These are phyloP conservation scores for Cheilosia vulpina DNA, from an alignment of 2,888 invertebrate species.

Conservation along the genomic window DNA sequence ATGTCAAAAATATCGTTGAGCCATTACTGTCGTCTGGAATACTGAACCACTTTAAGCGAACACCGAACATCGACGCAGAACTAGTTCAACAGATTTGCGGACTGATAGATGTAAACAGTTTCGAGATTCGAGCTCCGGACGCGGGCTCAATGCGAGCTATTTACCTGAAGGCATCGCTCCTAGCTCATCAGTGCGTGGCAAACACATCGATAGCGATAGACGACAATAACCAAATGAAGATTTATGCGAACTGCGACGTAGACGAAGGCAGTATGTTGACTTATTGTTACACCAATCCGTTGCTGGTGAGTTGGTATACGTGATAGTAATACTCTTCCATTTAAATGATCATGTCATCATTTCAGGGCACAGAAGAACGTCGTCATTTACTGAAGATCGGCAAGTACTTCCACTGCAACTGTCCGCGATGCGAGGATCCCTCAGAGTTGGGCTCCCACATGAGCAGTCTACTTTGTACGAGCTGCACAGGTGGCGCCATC, in stretches of 20 bases:
- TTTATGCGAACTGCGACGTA: conserved; percentile 88
- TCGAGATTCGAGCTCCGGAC: conserved; percentile 87
- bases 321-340: not conserved
- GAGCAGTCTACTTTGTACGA: conserved; percentile 84
- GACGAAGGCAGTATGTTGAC: conserved; percentile 86
- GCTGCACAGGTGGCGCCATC: conserved; percentile 77
- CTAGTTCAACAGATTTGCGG: conserved; percentile 89
- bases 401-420: conserved; percentile 91
- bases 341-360: conserved; percentile 17
- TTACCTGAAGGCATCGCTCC: conserved; percentile 88
- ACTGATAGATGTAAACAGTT: conserved; percentile 90
- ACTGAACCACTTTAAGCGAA: conserved; percentile 76
- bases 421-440: conserved; percentile 88
- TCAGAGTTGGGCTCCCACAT: conserved; percentile 89
- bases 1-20: conserved; percentile 83
- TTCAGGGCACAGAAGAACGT: conserved; percentile 88
- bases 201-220: conserved; percentile 90
- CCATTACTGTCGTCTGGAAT: conserved; percentile 79
- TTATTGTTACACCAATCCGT: conserved; percentile 89
- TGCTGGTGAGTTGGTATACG: conserved; percentile 85
- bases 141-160: conserved; percentile 86
- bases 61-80: conserved; percentile 81
- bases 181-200: conserved; percentile 90
- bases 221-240: conserved; percentile 87
- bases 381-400: conserved; percentile 87